A percentile compares a stretch with the other conserved stretches of the same genome.
Evolutionary conservation across 2,113 vertebrate species (phyloP).

Genomic region (Hyla sarda): DNA sequence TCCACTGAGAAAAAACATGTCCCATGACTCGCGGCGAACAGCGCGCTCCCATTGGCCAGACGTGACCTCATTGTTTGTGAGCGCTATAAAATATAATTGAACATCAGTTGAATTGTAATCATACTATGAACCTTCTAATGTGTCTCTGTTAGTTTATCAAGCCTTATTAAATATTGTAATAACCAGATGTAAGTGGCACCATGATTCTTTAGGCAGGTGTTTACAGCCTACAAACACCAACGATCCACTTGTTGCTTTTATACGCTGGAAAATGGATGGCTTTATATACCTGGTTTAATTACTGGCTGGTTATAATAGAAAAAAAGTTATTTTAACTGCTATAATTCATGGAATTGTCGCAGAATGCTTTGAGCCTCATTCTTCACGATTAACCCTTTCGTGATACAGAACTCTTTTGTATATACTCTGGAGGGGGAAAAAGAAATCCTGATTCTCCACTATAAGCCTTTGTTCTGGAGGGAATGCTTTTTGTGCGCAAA

Average conservation of each 20-base stretch:
- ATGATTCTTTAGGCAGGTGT: conserved; percentile 46
- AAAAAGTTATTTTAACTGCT: conserved; percentile 18
- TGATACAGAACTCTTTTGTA: background rate
- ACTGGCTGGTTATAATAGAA: conserved; percentile 47
- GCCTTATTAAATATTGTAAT: conserved; percentile 78
- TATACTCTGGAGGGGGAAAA: background rate
- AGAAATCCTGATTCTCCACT: background rate
- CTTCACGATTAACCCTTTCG: conserved; percentile 17
- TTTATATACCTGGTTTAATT: conserved; percentile 48
- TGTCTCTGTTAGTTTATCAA: conserved; percentile 76
- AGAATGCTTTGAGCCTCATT: background rate
- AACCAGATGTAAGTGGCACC: conserved; percentile 63
- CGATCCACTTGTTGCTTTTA: conserved; percentile 52
- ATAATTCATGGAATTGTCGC: conserved; percentile 38
- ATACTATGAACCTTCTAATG: conserved; percentile 84
- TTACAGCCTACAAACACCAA: conserved; percentile 48
- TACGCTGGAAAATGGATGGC: conserved; percentile 54
- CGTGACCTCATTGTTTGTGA: conserved; percentile 84
- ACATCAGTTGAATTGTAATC: conserved; percentile 84
- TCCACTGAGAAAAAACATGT: conserved; percentile 77
- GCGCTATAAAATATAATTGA: conserved; percentile 85
- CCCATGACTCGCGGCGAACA: conserved; percentile 72
- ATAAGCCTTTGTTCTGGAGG: background rate
- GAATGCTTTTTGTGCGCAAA: background rate
- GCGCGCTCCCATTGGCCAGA: conserved; percentile 74